Base-by-base conservation (phyloP, 2,113 vertebrate genomes). In the Epinephelus lanceolatus region DNA sequence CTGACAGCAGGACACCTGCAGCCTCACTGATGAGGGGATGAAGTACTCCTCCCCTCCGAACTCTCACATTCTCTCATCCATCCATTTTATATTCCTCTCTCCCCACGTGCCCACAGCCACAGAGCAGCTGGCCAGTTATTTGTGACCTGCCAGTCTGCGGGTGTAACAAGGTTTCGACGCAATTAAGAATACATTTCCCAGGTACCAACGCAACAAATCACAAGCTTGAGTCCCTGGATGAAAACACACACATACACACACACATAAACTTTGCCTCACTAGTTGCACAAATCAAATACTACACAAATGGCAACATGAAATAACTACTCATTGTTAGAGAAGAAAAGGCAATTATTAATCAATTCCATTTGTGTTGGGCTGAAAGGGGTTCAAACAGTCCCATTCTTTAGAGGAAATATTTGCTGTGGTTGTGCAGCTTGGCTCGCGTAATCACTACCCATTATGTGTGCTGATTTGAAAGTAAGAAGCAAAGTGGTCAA, bases 181-280 rank as follows among this genome's bases (percentile, higher is more conserved):
- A 93, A 94, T 94, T 92, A 93, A 87, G 86, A 93, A 94, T 90
- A 90, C 91, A 93, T 93, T 93, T 93, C 86, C 88, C 87, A 90
- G 87, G 89, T 88, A 90, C 60, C 90, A 55, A 55, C 21, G 45
- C 83, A 70, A 90, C 90, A 90, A 93, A 91, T 92, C 89, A 93
- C 83, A 61, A 62, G 60, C 84, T 66, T 70, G 56, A 84, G 77
- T 88, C 76, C 45, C 81, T 13, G 65, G 76, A 72, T 59, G 71
- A 37, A 8, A 37, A 61, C 56, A 45, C 71, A 27, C 56, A 74
- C 73, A 87, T 52, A 90, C 60, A 61, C 56, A 45, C 74, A 27
- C 60, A 74, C 73, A 87, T 52, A 90, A 68, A 76, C 78, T 59
- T 80, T 49, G 71, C 53, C 71, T 78, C 76, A 21, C 76, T n/a